Evolutionary conservation across 2,888 invertebrate species (phyloP), one percentile per base, ranked within the genome.

Genomic region (Heliconius charithonia): DNA sequence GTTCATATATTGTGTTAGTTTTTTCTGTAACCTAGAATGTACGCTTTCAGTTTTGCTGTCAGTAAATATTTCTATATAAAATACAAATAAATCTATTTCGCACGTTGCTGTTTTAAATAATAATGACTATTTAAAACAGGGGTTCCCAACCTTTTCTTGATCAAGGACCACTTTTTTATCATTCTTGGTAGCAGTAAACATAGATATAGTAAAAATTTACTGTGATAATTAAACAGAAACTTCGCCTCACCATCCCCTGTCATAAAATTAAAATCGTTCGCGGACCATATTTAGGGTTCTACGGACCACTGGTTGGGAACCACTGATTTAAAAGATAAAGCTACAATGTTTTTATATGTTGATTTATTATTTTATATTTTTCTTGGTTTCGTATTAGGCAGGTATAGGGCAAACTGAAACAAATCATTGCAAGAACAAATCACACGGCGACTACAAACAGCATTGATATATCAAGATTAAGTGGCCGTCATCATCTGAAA

Each of bases 401-500:
- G 45, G 45, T 70, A 10, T 10, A 70, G 10, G 59, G 16, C 51
- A 56, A 51, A 29, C 29, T 56, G 29, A 51, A 72, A 32, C n/a
- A 32, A 59, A 32, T 59, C 7, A 32, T 7, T 56, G 32, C 13
- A 59, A 13, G 16, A 56, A 59, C 59, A 72, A 72, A 72, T 59
- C 37, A 37, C 37, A 25, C 32, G n/a, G 32, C 63, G 51, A 37
- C 62, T 22, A 22, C 45, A 75, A 69, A 70, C 45, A 77, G 37
- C 69, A 71, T 78, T 76, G 78, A 78, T 75, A 81, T 78, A 80
- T 82, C 76, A 79, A 79, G 81, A 82, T 79, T 69, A 79, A 76
- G 62, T 62, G 63, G 77, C 75, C 72, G 76, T 78, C 77, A 79
- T 82, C 80, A 79, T 76, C 76, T 51, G 66, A 79, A 80, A 80